Conservation (phyloP, 2,888 invertebrate species). For the Creontiades dilutus region DNA sequence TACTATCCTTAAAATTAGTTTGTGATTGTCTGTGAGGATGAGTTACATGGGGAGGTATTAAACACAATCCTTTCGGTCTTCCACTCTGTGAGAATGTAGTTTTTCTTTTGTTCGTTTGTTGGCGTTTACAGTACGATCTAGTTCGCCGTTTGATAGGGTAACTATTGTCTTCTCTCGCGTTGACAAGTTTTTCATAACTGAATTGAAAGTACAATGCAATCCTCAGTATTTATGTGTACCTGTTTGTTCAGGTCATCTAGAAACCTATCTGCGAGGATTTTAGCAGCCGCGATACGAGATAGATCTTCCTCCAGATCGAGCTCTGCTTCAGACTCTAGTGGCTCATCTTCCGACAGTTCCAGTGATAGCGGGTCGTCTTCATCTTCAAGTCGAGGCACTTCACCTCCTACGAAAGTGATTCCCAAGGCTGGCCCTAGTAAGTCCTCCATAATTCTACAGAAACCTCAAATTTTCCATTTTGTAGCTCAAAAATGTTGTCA, state of each 20-base stretch:
- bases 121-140: too few species aligned
- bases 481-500: too few species aligned
- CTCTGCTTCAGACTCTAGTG: slow-evolving; percentile 79
- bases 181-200: background rate
- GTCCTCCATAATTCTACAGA: background rate
- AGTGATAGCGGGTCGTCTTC: slow-evolving; percentile 82
- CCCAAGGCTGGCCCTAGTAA: slow-evolving; percentile 30
- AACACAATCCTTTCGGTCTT: too few species aligned
- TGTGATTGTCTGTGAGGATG: too few species aligned
- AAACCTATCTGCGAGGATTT: slow-evolving; percentile 75
- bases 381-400: slow-evolving; percentile 79
- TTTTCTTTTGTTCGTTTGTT: too few species aligned
- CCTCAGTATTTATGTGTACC: background rate
- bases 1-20: too few species aligned
- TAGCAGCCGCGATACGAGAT: slow-evolving; percentile 76
- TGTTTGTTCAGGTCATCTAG: slow-evolving; percentile 57
- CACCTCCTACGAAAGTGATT: slow-evolving; percentile 73
- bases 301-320: slow-evolving; percentile 75
- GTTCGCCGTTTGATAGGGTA: too few species aligned
- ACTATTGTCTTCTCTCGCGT: background rate
- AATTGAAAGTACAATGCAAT: background rate
- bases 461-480: too few species aligned
- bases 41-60: too few species aligned
- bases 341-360: slow-evolving; percentile 78
- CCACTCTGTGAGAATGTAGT: too few species aligned